Conservation (phyloP, 2,113 vertebrate genomes). For the Onychostruthus taczanowskii region DNA sequence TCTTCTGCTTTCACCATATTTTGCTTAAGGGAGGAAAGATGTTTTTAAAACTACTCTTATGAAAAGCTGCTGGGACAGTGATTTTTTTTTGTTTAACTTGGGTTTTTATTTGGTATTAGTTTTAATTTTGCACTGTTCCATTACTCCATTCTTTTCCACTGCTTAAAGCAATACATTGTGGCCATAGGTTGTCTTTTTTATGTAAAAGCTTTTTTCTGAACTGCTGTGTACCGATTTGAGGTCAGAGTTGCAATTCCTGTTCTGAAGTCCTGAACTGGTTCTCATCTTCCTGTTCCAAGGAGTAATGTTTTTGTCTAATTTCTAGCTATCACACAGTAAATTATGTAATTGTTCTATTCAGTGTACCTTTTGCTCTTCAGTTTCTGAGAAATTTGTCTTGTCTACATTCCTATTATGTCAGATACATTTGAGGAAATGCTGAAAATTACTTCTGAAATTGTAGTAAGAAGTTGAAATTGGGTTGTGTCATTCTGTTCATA, state of each 20-base stretch:
- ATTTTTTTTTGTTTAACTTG: background rate
- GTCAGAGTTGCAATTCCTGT: background rate
- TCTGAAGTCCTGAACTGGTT: background rate
- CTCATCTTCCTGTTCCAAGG: background rate
- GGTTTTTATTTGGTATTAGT: background rate
- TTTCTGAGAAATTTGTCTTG: background rate
- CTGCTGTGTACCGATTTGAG: background rate
- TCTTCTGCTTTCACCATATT: background rate
- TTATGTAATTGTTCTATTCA: background rate
- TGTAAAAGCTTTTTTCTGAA: constrained; percentile 2
- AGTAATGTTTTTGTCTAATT: background rate
- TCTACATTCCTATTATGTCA: background rate
- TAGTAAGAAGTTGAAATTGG: background rate
- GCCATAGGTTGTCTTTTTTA: background rate
- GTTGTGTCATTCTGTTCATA: background rate
- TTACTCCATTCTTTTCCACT: background rate
- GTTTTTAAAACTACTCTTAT: background rate
- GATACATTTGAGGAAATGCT: background rate
- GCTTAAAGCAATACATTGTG: background rate
- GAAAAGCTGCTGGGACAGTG: background rate
- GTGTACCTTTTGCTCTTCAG: background rate
- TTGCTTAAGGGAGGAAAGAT: background rate
- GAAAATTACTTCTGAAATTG: background rate
- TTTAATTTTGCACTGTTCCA: background rate
- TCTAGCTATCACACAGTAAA: background rate